Percentiles rank a stretch among this genome's conserved stretches.
Evolutionary conservation across 1,140 invertebrate species (phyloP).

Genomic region (Rhagoletis pomonella): DNA sequence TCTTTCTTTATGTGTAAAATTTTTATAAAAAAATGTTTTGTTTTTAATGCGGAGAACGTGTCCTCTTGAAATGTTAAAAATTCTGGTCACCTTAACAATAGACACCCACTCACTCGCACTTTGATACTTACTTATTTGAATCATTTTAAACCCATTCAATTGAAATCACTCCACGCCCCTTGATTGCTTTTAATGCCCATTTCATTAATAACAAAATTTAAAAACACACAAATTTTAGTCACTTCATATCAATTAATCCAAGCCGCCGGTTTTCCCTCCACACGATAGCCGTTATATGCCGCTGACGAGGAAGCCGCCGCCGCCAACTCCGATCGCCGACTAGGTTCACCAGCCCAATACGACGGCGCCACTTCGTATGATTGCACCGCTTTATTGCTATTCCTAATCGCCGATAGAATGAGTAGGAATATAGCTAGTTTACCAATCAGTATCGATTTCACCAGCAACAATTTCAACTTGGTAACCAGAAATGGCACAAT

Average conservation of each 20-base stretch:
- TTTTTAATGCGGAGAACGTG: no score
- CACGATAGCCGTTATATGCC: slow-evolving; percentile 71
- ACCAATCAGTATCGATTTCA: slow-evolving; percentile 79
- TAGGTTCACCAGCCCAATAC: slow-evolving; percentile 71
- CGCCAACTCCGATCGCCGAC: slow-evolving; percentile 68
- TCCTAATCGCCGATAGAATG: slow-evolving; percentile 78
- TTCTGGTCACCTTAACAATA: no score
- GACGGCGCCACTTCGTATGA: slow-evolving; percentile 70
- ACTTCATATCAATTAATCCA: slow-evolving; percentile 67
- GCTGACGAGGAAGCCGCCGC: slow-evolving; percentile 68
- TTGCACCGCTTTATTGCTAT: slow-evolving; percentile 70
- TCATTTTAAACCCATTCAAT: neutral
- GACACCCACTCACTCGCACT: no score
- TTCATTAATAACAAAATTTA: slow-evolving; percentile 52
- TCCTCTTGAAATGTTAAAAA: no score
- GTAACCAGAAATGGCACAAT: slow-evolving; percentile 79
- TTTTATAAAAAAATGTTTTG: no score
- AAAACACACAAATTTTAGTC: slow-evolving; percentile 3
- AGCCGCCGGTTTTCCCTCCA: slow-evolving; percentile 72
- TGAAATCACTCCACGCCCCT: neutral
- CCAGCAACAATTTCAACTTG: slow-evolving; percentile 79
- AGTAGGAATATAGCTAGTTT: slow-evolving; percentile 79
- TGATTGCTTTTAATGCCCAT: slow-evolving; percentile 12
- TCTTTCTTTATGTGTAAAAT: no score
- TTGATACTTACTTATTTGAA: neutral